phyloP scores from a whole-genome alignment of 37 sponge, comb jelly and placozoan genomes.

The Axinella damicornis region DNA sequence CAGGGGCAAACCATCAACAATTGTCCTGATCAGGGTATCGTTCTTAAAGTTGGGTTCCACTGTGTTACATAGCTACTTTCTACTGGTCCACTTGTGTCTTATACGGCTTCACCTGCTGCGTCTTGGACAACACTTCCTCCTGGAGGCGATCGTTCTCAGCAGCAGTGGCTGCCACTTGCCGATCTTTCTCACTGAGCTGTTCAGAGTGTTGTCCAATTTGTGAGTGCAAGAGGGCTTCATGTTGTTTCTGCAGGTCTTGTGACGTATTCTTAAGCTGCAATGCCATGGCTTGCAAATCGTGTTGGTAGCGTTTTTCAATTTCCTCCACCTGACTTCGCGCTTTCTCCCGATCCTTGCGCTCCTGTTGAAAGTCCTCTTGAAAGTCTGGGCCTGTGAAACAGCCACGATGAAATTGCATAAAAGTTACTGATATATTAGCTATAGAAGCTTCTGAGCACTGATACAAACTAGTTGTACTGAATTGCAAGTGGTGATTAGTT shows the following conservation, averaged over 20 bases:
- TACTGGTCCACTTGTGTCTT: neutral
- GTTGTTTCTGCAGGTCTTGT: neutral
- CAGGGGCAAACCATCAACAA: too few relatives aligned
- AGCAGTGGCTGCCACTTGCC: neutral
- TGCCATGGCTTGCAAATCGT: neutral
- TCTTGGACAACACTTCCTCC: slow-evolving; percentile 12
- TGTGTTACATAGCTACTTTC: too few relatives aligned
- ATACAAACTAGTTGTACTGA: too few relatives aligned
- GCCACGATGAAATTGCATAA: too few relatives aligned
- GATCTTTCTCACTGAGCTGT: neutral
- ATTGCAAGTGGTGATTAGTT: too few relatives aligned
- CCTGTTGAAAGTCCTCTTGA: slow-evolving; percentile 36
- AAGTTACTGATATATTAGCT: too few relatives aligned
- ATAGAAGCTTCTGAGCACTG: too few relatives aligned
- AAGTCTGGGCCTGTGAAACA: slow-evolving; percentile 14
- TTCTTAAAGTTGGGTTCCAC: too few relatives aligned
- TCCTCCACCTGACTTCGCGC: neutral
- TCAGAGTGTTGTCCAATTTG: neutral
- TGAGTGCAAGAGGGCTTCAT: neutral
- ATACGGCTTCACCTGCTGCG: slow-evolving; percentile 25
- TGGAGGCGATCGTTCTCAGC: neutral
- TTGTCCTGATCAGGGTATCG: too few relatives aligned
- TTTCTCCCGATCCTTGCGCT: slow-evolving; percentile 36
- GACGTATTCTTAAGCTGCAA: neutral
- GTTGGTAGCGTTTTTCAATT: neutral